These are phyloP conservation scores for Caenorhabditis panamensis DNA, from an alignment of 2,888 invertebrate species.

Conservation along the genomic window DNA sequence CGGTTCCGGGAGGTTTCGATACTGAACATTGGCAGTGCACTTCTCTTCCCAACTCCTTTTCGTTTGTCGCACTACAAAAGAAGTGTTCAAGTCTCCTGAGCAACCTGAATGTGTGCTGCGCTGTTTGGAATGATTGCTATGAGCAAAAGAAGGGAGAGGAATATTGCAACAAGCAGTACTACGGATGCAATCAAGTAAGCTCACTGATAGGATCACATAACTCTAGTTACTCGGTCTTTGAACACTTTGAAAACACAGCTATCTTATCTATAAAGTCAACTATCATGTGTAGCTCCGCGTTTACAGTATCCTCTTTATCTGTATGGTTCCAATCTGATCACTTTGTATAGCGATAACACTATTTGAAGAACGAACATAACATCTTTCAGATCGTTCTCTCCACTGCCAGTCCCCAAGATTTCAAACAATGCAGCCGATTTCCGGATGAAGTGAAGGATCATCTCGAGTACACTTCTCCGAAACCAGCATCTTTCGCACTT, in stretches of 20 bases:
- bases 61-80: not conserved
- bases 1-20: not conserved
- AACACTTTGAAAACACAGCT: too few species aligned
- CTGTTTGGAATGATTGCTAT: slow-evolving; percentile 22
- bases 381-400: slow-evolving; percentile 13
- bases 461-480: not conserved
- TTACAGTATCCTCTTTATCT: too few species aligned
- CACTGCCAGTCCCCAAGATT: slow-evolving; percentile 1
- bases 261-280: too few species aligned
- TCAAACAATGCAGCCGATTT: not conserved
- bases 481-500: too few species aligned
- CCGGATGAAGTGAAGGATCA: slow-evolving; percentile 1
- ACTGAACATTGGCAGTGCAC: slow-evolving; percentile 11
- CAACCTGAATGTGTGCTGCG: slow-evolving; percentile 26
- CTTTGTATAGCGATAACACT: too few species aligned
- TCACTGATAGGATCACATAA: not conserved
- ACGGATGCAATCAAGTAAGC: slow-evolving; percentile 13
- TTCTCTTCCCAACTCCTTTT: not conserved
- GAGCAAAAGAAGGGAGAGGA: not conserved
- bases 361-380: too few species aligned
- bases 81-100: slow-evolving; percentile 7
- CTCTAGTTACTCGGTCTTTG: not conserved
- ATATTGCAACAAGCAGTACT: slow-evolving; percentile 5
- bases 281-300: too few species aligned
- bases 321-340: too few species aligned